Percentiles rank a stretch among this genome's conserved stretches.
Conservation (phyloP, 2,797 vertebrate species). For the Artibeus jamaicensis region DNA sequence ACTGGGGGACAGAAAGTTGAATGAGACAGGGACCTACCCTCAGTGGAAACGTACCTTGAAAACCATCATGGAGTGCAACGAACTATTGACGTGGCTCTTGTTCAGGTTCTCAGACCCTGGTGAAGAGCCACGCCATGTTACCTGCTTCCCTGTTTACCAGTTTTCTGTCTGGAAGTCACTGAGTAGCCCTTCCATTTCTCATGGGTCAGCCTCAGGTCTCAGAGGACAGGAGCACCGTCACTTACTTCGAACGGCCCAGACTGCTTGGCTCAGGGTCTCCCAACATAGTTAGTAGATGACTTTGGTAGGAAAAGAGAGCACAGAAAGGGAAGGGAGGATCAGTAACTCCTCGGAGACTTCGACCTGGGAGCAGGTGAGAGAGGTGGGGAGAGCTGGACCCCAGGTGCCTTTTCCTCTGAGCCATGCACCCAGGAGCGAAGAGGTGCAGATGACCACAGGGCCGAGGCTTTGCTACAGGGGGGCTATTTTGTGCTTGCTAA, state of each 20-base stretch:
- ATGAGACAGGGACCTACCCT: not conserved
- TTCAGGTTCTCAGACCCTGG: not conserved
- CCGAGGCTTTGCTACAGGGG: not conserved
- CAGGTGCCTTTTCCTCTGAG: not conserved
- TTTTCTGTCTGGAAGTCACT: not conserved
- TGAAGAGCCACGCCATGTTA: not conserved
- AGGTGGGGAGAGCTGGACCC: not conserved
- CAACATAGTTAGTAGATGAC: not conserved
- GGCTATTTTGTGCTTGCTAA: not conserved
- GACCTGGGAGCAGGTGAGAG: not conserved
- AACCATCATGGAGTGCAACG: not conserved
- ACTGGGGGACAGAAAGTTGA: not conserved
- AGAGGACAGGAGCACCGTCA: not conserved
- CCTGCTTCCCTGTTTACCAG: not conserved
- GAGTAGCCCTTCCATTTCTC: not conserved
- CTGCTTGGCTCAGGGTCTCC: not conserved
- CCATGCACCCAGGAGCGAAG: not conserved
- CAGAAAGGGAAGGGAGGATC: rapidly evolving
- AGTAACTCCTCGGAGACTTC: not conserved
- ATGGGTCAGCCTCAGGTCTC: not conserved
- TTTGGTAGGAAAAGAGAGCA: not conserved
- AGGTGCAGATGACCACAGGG: not conserved
- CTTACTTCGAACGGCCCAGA: not conserved
- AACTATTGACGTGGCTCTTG: rapidly evolving
- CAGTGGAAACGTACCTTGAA: not conserved